These are phyloP conservation scores for Trichonephila inaurata DNA, from an alignment of 1,140 invertebrate species.

Conservation along the genomic window DNA sequence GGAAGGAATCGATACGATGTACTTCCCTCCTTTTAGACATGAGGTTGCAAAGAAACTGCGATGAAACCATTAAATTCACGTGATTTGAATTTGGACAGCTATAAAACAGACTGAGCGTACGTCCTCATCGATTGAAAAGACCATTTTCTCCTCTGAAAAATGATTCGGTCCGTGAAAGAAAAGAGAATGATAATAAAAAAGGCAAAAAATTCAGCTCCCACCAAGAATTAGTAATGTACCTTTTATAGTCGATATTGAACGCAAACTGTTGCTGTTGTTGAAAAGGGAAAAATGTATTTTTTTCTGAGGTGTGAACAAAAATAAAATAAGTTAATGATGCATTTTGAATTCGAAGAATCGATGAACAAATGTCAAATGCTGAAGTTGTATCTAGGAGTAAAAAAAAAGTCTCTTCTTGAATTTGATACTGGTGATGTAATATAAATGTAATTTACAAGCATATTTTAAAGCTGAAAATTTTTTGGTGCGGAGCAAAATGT, in stretches of 20 bases:
- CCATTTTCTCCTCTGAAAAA: conserved; percentile 63
- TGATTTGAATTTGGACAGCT: conserved; percentile 72
- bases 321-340: conserved; percentile 1
- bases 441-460: no score
- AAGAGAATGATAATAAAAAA: conserved; percentile 5
- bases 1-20: conserved; percentile 28
- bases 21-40: conserved; percentile 42
- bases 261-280: conserved; percentile 59
- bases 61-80: conserved; percentile 67
- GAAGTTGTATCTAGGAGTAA: no score
- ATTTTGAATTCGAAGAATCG: conserved; percentile 5
- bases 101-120: conserved; percentile 32
- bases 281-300: neutral
- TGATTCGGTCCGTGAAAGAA: conserved; percentile 7
- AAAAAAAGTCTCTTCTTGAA: no score
- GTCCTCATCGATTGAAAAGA: conserved; percentile 50
- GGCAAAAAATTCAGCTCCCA: neutral
- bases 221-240: conserved; percentile 52
- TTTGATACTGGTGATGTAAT: no score
- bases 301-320: conserved; percentile 23
- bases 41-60: conserved; percentile 55
- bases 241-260: conserved; percentile 37
- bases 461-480: no score
- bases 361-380: conserved; percentile 24
- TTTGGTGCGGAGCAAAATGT: no score